Evolutionary conservation across 2,888 invertebrate species (phyloP), one percentile per base, ranked within the genome.

Genomic region (Eulithis testata): DNA sequence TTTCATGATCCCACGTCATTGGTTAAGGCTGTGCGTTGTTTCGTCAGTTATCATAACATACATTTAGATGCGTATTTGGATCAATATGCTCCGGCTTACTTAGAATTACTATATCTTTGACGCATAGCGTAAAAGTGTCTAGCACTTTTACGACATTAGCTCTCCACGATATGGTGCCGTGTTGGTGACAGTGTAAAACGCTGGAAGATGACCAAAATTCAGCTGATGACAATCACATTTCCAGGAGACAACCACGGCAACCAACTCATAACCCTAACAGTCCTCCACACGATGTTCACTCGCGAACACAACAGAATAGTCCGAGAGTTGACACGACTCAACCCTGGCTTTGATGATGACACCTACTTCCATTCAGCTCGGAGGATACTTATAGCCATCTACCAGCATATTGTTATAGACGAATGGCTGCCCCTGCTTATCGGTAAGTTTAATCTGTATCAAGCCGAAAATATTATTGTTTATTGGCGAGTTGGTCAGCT

Each of bases 261-360:
- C 87, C 97, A 97, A 83, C 95, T 96, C 75, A 95, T 97, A 8
- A 96, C 96, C 0, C 89, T 97, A 52, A 95, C 96, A 0, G 94
- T 95, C 0, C 78, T 97, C 0, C 97, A 97, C 73, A 95, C 95
- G 0, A 78, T 97, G 7, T 95, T 96, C 81, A 94, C 96, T 14
- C 93, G 97, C 40, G 97, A 97, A 78, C 97, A 97, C 84, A 98
- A 97, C 85, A 94, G 97, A 0, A 80, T 97, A 1, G 97, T 97
- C 0, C 86, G 87, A 2, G 92, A 91, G 3, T 83, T 98, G 36
- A 77, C 90, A 0, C 80, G 87, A 3, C 74, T 97, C 8, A 98
- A 98, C 91, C 96, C 96, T 0, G 93, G 94, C 53, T 97, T 96
- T 95, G 90, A 93, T 40, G 97, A 97, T 76, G 96, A 97, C 70